These are phyloP conservation scores for Lycaon pictus DNA, from an alignment of 2,113 vertebrate genomes.

Conservation along the genomic window DNA sequence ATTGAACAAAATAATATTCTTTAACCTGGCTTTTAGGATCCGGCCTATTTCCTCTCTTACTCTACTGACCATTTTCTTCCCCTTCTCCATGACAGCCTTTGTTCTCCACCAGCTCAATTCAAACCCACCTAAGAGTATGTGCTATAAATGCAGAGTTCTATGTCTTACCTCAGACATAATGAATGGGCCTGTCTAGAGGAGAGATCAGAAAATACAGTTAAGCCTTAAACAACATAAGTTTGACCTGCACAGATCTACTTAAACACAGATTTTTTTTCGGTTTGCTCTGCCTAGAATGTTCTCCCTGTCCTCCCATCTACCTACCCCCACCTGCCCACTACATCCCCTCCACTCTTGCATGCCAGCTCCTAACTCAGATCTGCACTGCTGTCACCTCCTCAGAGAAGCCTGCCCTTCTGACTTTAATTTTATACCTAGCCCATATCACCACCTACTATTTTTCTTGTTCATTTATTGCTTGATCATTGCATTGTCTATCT, in stretches of 20 bases:
- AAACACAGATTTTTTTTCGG: neutral
- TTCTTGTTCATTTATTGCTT: neutral
- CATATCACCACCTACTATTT: neutral
- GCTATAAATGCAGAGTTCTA: neutral
- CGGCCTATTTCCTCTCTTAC: neutral
- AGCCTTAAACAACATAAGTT: neutral
- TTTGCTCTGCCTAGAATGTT: neutral
- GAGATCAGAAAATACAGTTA: neutral
- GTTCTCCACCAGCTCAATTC: neutral
- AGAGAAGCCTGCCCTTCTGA: neutral
- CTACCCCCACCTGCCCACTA: no score
- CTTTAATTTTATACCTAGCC: neutral
- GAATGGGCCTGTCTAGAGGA: neutral
- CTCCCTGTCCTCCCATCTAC: neutral
- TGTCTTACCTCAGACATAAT: neutral
- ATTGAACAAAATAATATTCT: neutral
- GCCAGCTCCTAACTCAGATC: neutral
- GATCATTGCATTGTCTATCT: neutral
- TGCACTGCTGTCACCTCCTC: neutral
- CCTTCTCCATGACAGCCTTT: neutral
- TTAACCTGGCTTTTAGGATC: neutral
- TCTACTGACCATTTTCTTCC: neutral
- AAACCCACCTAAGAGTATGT: neutral
- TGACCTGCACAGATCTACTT: neutral
- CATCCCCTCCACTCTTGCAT: neutral